Conservation (phyloP, 2,113 vertebrate genomes). For the Puffinus mauretanicus region DNA sequence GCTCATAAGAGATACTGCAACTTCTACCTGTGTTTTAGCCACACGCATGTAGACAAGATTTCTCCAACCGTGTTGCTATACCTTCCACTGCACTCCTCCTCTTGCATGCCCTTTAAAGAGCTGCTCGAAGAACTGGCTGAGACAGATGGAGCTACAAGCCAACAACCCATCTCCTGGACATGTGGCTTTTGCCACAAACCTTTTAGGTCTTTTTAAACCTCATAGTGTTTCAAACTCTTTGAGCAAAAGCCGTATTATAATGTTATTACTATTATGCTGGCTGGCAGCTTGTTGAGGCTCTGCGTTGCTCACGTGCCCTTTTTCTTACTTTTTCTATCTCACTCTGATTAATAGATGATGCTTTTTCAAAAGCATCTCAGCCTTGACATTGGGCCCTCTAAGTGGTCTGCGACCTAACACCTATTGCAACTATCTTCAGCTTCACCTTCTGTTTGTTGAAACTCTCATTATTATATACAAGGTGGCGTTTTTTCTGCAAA, state of each 20-base stretch:
- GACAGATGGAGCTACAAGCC: neutral
- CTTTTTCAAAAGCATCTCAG: neutral
- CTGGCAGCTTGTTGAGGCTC: neutral
- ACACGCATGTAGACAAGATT: neutral
- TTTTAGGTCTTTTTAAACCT: neutral
- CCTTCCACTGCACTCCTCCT: neutral
- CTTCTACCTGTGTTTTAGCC: neutral
- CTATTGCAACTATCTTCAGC: neutral
- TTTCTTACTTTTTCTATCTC: neutral
- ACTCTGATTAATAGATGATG: neutral
- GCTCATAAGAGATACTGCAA: neutral
- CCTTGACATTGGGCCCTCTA: neutral
- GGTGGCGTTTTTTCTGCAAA: neutral
- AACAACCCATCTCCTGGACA: neutral
- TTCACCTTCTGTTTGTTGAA: neutral
- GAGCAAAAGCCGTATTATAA: neutral
- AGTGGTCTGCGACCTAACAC: neutral
- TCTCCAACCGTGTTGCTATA: neutral
- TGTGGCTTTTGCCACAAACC: neutral
- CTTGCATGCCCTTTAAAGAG: neutral
- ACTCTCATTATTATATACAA: neutral
- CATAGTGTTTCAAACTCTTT: neutral
- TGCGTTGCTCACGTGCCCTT: neutral
- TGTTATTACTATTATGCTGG: neutral
- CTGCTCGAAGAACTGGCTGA: neutral